These are phyloP conservation scores for Cyanocitta stelleri DNA, from an alignment of 2,113 vertebrate species.

Conservation along the genomic window DNA sequence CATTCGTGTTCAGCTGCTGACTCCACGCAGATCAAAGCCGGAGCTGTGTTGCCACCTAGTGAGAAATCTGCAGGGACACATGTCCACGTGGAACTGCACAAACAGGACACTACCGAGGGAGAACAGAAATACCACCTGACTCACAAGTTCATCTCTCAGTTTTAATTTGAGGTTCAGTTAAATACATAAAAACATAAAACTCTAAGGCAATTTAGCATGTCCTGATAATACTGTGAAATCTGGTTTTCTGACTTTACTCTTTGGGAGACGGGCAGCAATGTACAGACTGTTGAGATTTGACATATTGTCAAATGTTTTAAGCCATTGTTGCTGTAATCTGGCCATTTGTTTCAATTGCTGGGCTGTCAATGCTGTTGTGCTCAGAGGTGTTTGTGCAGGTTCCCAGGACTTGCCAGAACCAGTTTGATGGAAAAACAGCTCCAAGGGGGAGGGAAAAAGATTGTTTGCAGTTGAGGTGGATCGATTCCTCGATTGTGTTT, in stretches of 20 bases:
- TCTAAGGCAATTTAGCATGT: not conserved
- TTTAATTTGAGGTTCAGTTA: not conserved
- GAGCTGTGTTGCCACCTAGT: slow-evolving; percentile 46
- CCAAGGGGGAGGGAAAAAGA: not conserved
- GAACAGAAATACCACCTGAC: not conserved
- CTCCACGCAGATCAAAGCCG: not conserved
- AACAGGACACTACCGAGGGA: not conserved
- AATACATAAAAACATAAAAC: not conserved
- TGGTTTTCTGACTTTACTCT: not conserved
- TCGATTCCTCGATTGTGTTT: not conserved
- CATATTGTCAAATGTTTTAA: not conserved
- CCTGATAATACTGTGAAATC: not conserved
- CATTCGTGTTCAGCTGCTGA: not conserved
- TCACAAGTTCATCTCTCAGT: not conserved
- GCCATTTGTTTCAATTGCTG: not conserved
- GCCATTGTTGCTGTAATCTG: not conserved
- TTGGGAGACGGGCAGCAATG: not conserved
- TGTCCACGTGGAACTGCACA: not conserved
- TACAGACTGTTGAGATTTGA: not conserved
- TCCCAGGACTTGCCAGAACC: not conserved
- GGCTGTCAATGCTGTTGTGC: fast-evolving
- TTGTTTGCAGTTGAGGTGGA: not conserved
- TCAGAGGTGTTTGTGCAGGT: not conserved
- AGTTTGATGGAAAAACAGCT: not conserved
- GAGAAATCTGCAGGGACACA: not conserved